phyloP scores from a whole-genome alignment of 2,888 invertebrate species.

The Archaeoteleia sp. region DNA sequence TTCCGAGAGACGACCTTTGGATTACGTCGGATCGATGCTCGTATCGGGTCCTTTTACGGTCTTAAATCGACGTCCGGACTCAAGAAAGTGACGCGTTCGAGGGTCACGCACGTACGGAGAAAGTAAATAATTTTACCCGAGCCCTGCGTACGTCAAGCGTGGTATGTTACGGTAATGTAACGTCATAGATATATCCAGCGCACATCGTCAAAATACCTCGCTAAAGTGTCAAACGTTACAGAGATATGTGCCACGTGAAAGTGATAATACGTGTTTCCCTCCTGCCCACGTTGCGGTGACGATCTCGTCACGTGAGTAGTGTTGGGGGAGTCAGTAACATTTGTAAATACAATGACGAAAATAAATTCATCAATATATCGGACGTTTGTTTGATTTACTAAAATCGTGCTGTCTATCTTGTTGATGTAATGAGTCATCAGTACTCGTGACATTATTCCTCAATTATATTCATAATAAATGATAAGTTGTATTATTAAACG shows the following conservation, averaged over 20 bases:
- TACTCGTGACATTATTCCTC: no score
- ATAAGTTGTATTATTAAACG: no score
- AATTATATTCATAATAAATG: no score
- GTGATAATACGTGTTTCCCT: slow-evolving; percentile 37
- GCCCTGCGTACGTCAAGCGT: slow-evolving; percentile 21
- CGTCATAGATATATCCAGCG: slow-evolving; percentile 14
- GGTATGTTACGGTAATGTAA: slow-evolving; percentile 29
- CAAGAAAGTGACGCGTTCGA: slow-evolving; percentile 23
- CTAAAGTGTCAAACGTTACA: slow-evolving; percentile 32
- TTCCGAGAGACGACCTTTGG: no score
- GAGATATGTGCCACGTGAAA: slow-evolving; percentile 29
- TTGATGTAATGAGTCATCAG: no score
- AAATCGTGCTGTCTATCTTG: neutral
- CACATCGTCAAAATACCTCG: slow-evolving; percentile 13
- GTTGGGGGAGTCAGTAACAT: neutral
- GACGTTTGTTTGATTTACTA: neutral
- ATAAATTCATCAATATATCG: no score
- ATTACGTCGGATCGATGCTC: slow-evolving; percentile 19
- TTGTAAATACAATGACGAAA: neutral
- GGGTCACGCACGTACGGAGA: slow-evolving; percentile 30
- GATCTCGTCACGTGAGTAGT: slow-evolving; percentile 35
- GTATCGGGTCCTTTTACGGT: slow-evolving; percentile 42
- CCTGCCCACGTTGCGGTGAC: slow-evolving; percentile 17
- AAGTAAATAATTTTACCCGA: slow-evolving; percentile 36
- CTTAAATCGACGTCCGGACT: slow-evolving; percentile 20